Evolutionary conservation across 2,113 vertebrate genomes (phyloP), one percentile per base, ranked within the genome.

Genomic region (Bubo blakistoni): DNA sequence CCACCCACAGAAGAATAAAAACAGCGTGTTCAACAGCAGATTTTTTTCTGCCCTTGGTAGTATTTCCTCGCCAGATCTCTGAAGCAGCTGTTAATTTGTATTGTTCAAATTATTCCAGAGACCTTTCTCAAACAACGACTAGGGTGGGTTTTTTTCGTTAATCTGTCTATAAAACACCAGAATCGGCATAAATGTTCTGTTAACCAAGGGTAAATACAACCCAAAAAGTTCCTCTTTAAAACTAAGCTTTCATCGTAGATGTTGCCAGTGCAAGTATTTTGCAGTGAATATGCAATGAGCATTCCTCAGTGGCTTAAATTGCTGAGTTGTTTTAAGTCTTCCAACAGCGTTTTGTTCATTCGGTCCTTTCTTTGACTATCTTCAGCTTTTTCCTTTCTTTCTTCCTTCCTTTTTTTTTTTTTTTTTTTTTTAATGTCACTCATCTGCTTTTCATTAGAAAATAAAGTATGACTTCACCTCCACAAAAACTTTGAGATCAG

Each of bases 401-500:
- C 11, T 16, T 74, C 12, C 2, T 29, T 49, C 25, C 51, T 24
- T 15, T 26, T 25, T 57, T 24, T 14, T 30, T 57, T 24, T 14
- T 30, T 42, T 40, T 86, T 34, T 80, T 61, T 84, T 91, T 44
- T 12, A 58, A 86, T 71, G 89, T 62, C 93, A 94, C 66, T 95
- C 85, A 94, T 96, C 90, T 96, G 92, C 52, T 96, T 97, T 95
- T 86, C 85, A 96, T 96, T 93, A 96, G 51, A 86, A 95, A 95
- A 88, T 62, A 74, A 92, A 90, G 51, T 69, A 92, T 81, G 69
- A 96, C 88, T 95, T 96, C 90, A 96, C 83, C 87, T 95, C 86
- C 2, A 11, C 78, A 72, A 92, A 90, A 94, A 88, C 57, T 86
- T 88, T 57, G 66, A 79, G 81, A 87, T 80, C 62, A 95, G 91